These are phyloP conservation scores for Sphaeramia orbicularis DNA, from an alignment of 2,797 vertebrate genomes.

Conservation along the genomic window DNA sequence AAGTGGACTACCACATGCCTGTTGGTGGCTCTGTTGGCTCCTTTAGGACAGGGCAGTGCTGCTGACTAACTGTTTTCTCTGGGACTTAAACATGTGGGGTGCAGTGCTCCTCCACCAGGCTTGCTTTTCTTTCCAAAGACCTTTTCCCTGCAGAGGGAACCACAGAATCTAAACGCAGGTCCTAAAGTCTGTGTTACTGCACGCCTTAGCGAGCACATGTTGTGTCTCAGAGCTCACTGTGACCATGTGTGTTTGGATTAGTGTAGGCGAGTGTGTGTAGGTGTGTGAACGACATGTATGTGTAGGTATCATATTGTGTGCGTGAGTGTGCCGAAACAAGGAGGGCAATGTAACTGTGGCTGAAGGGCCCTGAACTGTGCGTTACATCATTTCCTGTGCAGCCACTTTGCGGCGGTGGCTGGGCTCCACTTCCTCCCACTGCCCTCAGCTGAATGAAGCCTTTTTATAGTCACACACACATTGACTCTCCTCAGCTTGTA, in stretches of 20 bases:
- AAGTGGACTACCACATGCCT: constrained; percentile 61
- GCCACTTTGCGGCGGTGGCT: constrained; percentile 78
- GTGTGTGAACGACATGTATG: constrained; percentile 48
- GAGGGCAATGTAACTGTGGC: constrained; percentile 80
- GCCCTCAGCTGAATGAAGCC: constrained; percentile 82
- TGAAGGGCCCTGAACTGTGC: constrained; percentile 69
- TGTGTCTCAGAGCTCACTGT: constrained; percentile 77
- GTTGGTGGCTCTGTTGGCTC: constrained; percentile 42
- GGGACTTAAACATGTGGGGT: constrained; percentile 63
- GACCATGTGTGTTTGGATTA: constrained; percentile 78
- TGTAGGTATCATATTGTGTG: constrained; percentile 51
- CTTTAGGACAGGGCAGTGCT: constrained; percentile 54
- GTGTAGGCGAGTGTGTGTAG: constrained; percentile 49
- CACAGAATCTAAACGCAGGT: constrained; percentile 73
- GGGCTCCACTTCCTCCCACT: constrained; percentile 80
- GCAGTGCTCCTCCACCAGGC: constrained; percentile 50
- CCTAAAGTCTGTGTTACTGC: constrained; percentile 65
- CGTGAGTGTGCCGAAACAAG: constrained; percentile 74
- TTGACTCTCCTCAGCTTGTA: constrained; percentile 34
- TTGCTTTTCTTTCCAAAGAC: constrained; percentile 78
- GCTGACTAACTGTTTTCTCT: constrained; percentile 73
- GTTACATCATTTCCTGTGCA: constrained; percentile 87
- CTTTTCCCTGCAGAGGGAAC: constrained; percentile 66
- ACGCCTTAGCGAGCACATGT: constrained; percentile 73
- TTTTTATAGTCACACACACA: constrained; percentile 73